These are phyloP conservation scores for Aptenodytes forsteri DNA, from an alignment of 2,113 vertebrate species.

Conservation along the genomic window DNA sequence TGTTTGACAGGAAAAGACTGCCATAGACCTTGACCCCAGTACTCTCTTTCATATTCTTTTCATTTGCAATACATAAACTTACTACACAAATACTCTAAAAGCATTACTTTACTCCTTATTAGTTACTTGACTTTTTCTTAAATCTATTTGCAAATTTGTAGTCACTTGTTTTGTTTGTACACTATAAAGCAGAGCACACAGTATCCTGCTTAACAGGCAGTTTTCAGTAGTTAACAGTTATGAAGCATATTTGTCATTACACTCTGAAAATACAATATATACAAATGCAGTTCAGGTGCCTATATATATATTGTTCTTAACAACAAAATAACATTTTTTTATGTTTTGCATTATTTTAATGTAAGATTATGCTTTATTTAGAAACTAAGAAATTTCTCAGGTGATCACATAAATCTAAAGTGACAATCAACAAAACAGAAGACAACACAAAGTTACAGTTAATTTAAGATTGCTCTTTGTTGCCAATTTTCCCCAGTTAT, in stretches of 20 bases:
- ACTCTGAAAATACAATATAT: background rate
- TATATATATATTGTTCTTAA: background rate
- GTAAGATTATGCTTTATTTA: background rate
- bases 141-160: background rate
- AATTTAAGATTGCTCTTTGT: background rate
- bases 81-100: background rate
- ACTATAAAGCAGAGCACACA: background rate
- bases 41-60: background rate
- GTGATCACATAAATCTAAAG: background rate
- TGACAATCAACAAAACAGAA: conserved; percentile 9
- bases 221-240: background rate
- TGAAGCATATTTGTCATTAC: background rate
- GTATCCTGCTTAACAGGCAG: background rate
- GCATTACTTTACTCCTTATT: background rate
- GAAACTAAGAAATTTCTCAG: background rate
- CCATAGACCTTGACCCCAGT: background rate
- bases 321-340: background rate
- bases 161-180: background rate
- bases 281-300: background rate
- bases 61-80: background rate
- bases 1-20: background rate
- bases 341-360: background rate
- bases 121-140: background rate
- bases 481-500: conserved; percentile 34
- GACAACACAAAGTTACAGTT: background rate